phyloP scores from a whole-genome alignment of 2,888 invertebrate species.

The Cylloceria caligata region DNA sequence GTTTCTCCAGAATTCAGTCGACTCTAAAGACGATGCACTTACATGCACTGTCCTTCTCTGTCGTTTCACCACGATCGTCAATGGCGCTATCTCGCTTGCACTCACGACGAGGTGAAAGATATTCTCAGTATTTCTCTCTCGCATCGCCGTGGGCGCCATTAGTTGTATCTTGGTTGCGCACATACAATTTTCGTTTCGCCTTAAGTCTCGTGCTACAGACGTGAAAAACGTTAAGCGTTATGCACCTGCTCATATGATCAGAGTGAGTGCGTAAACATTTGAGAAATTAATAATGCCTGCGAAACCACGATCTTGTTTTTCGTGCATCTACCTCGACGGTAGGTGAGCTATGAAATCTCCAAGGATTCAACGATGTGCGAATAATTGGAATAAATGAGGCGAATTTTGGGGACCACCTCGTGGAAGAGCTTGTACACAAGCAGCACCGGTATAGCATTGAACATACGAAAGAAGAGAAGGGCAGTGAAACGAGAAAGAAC shows the following conservation, averaged over 20 bases:
- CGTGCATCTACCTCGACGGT: background rate
- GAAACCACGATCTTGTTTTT: background rate
- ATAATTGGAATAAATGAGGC: slow-evolving; percentile 48
- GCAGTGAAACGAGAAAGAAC: slow-evolving; percentile 12
- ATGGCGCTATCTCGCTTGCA: too few species aligned
- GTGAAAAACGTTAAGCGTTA: background rate
- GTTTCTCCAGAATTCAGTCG: slow-evolving; percentile 16
- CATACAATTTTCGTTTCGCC: too few species aligned
- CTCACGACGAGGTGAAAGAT: too few species aligned
- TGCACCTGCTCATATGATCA: slow-evolving; percentile 38
- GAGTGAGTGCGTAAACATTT: slow-evolving; percentile 15
- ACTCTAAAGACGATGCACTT: too few species aligned
- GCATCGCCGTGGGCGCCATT: too few species aligned
- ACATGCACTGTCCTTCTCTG: too few species aligned
- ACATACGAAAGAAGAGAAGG: slow-evolving; percentile 3
- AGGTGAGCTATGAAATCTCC: slow-evolving; percentile 10
- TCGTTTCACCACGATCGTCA: too few species aligned
- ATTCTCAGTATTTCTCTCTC: too few species aligned
- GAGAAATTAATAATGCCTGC: slow-evolving; percentile 2
- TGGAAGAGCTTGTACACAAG: slow-evolving; percentile 12
- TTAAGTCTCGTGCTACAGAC: slow-evolving; percentile 2
- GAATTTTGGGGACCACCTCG: slow-evolving; percentile 59
- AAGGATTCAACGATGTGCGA: slow-evolving; percentile 58
- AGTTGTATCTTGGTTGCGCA: too few species aligned
- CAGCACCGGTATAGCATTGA: background rate